Base-by-base conservation (phyloP, 1,140 invertebrate species). In the Ylistrum balloti region DNA sequence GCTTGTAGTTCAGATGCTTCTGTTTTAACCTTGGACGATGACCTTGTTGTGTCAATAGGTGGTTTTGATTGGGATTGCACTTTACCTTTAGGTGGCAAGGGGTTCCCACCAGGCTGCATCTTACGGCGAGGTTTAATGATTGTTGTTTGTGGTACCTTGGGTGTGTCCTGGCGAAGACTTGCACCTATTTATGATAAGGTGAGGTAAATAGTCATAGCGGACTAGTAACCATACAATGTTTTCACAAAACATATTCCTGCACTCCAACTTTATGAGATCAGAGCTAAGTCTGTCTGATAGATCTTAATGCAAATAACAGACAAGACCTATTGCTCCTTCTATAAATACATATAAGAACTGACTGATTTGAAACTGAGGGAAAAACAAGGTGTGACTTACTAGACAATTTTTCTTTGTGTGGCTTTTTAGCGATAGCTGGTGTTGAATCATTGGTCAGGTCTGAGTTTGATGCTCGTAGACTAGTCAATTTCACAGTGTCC, bases 381-480 rank as follows among this genome's bases (percentile, higher is more conserved):
- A 45, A 45, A 45, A 45, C 41, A 17, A 15, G 20, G 11, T 74
- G 17, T 34, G 33, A 85, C 56, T 85, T 48, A 85, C 45, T 74
- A 7, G 32, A 33, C n/a, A 74, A 33, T 17, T 34, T 85, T 74
- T 89, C 28, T 33, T 88, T 56, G 28, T 85, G 45, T 88, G 41
- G 17, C n/a, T 35, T 48, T 85, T 85, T 33, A 33, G 22, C n/a
- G 32, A 91, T 33, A 91, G 45, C 20, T 56, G 85, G 45, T 48
- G 90, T 85, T 34, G 48, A 87, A 87, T 85, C 86, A 28, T 74
- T 74, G 56, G 56, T 74, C 88, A 91, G 86, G 87, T 93, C 91
- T 90, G 89, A 88, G 33, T 88, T 92, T 85, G 89, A 91, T 41
- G 86, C 91, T n/a, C 56, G 22, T 28, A 92, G 88, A 89, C 86